A percentile compares a stretch with the other conserved stretches of the same genome.
Evolutionary conservation across 2,888 invertebrate species (phyloP).

Genomic region (Lithophane semibrunnea): DNA sequence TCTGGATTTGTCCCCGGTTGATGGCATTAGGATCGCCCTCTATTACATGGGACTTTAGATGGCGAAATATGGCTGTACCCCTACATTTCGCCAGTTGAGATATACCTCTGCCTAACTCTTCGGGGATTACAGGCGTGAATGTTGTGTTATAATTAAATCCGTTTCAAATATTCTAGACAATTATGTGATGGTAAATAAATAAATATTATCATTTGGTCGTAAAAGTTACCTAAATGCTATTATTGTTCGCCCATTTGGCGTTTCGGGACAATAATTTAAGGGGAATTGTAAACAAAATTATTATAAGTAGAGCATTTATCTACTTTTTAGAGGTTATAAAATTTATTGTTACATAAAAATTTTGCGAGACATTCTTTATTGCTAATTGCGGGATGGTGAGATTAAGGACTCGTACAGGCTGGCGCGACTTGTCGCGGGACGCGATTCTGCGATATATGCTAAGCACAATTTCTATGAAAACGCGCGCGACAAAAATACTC

Average conservation of each 20-base stretch:
- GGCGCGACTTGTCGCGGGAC: no score
- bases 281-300: conserved; percentile 52
- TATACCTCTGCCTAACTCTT: not conserved
- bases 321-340: conserved; percentile 46
- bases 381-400: conserved; percentile 19
- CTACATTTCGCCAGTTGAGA: no score
- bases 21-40: not conserved
- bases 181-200: conserved; percentile 40
- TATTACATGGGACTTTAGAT: not conserved
- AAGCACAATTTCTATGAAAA: no score
- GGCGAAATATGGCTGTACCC: not conserved
- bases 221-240: conserved; percentile 35
- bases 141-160: not conserved
- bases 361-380: conserved; percentile 38
- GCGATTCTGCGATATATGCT: no score
- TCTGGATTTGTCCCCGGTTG: not conserved
- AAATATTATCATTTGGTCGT: conserved; percentile 44
- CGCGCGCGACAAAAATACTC: no score
- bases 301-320: conserved; percentile 27
- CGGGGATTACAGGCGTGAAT: not conserved
- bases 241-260: conserved; percentile 43
- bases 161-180: conserved; percentile 5
- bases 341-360: conserved; percentile 39
- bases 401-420: conserved; percentile 7
- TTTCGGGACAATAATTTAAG: conserved; percentile 33